phyloP scores from a whole-genome alignment of 2,888 invertebrate species.

The Iselma pallidipennis region DNA sequence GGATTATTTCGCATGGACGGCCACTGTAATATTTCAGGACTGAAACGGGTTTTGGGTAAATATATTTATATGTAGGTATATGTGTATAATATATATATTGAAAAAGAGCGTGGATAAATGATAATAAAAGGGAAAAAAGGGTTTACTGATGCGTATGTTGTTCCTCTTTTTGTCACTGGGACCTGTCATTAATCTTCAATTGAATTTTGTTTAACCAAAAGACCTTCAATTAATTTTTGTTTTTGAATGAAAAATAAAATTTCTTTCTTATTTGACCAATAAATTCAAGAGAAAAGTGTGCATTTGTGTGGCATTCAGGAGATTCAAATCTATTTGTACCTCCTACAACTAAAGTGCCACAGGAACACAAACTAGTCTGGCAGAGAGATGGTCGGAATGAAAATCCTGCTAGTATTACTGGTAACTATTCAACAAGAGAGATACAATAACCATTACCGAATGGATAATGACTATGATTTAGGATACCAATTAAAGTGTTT shows the following conservation, averaged over 20 bases:
- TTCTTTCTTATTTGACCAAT: too few species aligned
- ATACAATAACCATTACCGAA: slow-evolving; percentile 38
- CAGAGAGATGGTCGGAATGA: too few species aligned
- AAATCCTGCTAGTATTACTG: too few species aligned
- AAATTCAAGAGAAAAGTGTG: too few species aligned
- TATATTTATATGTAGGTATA: neutral
- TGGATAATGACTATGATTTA: slow-evolving; percentile 53
- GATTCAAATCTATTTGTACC: too few species aligned
- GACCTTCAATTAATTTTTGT: too few species aligned
- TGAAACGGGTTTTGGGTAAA: neutral
- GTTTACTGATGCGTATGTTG: neutral
- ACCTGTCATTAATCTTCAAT: too few species aligned
- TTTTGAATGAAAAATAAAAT: too few species aligned
- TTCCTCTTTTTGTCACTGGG: neutral
- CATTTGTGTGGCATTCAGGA: too few species aligned
- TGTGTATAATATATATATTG: neutral
- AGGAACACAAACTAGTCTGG: too few species aligned
- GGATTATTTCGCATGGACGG: slow-evolving; percentile 54
- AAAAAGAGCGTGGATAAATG: neutral
- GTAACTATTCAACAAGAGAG: neutral
- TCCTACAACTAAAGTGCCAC: too few species aligned
- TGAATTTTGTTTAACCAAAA: neutral
- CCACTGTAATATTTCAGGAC: slow-evolving; percentile 44
- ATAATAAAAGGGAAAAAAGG: neutral
- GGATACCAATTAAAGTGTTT: slow-evolving; percentile 55